phyloP scores from a whole-genome alignment of 2,888 invertebrate genomes.

The Ichneumoninae sp. region DNA sequence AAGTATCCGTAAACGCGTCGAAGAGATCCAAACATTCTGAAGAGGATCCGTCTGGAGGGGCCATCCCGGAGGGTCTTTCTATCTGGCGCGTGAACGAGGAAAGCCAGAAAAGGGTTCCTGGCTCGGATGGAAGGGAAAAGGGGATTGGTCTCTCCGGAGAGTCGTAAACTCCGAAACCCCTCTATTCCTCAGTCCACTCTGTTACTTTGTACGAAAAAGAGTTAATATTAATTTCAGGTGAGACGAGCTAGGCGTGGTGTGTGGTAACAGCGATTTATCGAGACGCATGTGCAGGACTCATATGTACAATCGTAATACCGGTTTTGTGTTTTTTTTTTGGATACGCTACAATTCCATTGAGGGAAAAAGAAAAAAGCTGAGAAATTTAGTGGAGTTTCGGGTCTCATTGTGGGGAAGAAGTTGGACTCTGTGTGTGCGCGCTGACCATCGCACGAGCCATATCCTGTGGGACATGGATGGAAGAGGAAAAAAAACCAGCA shows the following conservation, averaged over 20 bases:
- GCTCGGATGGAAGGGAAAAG: background rate
- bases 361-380: conserved; percentile 37
- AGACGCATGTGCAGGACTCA: conserved; percentile 4
- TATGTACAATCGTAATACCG: conserved; percentile 23
- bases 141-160: conserved; percentile 26
- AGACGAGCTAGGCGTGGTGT: conserved; percentile 42
- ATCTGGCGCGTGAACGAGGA: conserved; percentile 27
- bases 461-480: conserved; percentile 26
- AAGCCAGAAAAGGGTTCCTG: conserved; percentile 33
- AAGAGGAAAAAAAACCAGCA: conserved; percentile 50
- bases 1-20: conserved; percentile 37
- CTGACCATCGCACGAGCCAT: conserved; percentile 59
- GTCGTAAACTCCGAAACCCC: conserved; percentile 38
- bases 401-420: conserved; percentile 47
- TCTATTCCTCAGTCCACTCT: conserved; percentile 9
- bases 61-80: conserved; percentile 8
- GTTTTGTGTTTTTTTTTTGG: conserved; percentile 20
- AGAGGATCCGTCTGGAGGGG: conserved; percentile 38
- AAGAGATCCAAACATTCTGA: conserved; percentile 51
- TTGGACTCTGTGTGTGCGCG: conserved; percentile 33
- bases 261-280: conserved; percentile 49
- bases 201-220: conserved; percentile 29
- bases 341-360: conserved; percentile 56
- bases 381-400: conserved; percentile 43
- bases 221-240: conserved; percentile 55